Evolutionary conservation across 2,888 invertebrate genomes (phyloP).

Genomic region (Chloromyia formosa): DNA sequence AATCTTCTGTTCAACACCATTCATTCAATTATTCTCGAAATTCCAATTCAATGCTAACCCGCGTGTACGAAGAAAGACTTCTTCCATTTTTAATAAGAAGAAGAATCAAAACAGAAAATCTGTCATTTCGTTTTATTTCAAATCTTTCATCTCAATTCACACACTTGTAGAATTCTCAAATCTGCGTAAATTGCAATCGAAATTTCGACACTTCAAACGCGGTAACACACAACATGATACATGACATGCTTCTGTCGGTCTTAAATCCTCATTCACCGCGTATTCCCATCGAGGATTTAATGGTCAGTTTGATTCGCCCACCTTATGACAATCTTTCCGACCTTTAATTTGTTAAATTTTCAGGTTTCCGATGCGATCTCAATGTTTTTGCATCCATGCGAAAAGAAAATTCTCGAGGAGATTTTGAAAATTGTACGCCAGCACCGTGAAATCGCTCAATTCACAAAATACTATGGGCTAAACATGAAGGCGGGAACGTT

Average conservation of each 20-base stretch:
- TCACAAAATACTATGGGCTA: conserved; percentile 66
- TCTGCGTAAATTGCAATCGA: not conserved
- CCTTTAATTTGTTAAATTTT: not conserved
- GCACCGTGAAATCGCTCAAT: conserved; percentile 72
- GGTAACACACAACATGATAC: conserved; percentile 26
- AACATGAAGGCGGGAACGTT: conserved; percentile 13
- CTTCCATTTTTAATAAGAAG: not conserved
- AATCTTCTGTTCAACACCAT: conserved; percentile 1
- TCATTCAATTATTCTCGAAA: not conserved
- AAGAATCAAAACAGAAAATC: not conserved
- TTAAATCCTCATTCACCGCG: conserved; percentile 26
- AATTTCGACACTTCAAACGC: not conserved
- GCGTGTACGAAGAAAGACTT: too few species aligned
- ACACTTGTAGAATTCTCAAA: too few species aligned
- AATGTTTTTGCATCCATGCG: conserved; percentile 69
- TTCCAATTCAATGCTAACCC: too few species aligned
- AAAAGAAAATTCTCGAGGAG: conserved; percentile 69
- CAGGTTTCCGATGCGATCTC: conserved; percentile 54
- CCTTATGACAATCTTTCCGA: not conserved
- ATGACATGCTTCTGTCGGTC: conserved; percentile 32
- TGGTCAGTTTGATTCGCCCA: not conserved
- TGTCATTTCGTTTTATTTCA: conserved; percentile 11
- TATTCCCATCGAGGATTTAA: conserved; percentile 34
- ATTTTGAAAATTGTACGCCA: conserved; percentile 72
- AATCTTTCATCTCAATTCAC: not conserved